These are phyloP conservation scores for Haplotaxodon microlepis DNA, from an alignment of 2,113 vertebrate genomes.

Conservation along the genomic window DNA sequence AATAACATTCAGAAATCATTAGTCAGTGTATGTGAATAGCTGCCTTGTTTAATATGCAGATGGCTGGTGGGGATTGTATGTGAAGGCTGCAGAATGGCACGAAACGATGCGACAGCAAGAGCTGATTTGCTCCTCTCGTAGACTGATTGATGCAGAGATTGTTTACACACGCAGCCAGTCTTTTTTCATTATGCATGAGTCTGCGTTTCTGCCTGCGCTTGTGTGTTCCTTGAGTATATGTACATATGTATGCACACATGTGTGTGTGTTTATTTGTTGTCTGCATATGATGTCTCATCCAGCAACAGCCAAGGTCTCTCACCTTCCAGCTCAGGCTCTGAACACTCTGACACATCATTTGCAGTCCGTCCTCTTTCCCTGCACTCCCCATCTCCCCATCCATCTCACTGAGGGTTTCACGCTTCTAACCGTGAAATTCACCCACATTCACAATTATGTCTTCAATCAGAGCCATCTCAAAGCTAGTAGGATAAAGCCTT, in stretches of 20 bases:
- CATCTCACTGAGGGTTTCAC: constrained; percentile 58
- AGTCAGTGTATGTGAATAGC: constrained; percentile 25
- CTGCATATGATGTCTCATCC: background rate
- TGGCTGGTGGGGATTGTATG: constrained; percentile 16
- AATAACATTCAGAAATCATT: constrained; percentile 32
- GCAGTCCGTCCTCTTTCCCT: constrained; percentile 5
- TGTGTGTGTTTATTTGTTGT: background rate
- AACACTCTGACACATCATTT: constrained; percentile 37
- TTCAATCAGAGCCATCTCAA: constrained; percentile 68
- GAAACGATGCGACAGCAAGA: background rate
- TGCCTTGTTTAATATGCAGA: constrained; percentile 47
- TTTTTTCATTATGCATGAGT: background rate
- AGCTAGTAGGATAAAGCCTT: constrained; percentile 31
- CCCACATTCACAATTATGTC: constrained; percentile 66
- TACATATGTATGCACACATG: background rate
- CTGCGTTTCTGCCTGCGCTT: background rate
- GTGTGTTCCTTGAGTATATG: background rate
- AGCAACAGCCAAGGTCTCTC: background rate
- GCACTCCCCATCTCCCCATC: constrained; percentile 38
- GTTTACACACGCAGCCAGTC: constrained; percentile 19
- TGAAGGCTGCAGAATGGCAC: constrained; percentile 2
- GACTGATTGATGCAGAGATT: constrained; percentile 47
- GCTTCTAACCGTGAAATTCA: constrained; percentile 68
- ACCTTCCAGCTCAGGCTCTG: background rate
- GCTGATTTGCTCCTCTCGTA: constrained; percentile 35